Evolutionary conservation across 2,113 vertebrate genomes (phyloP), one percentile per base, ranked within the genome.

Genomic region (Columbina picui): DNA sequence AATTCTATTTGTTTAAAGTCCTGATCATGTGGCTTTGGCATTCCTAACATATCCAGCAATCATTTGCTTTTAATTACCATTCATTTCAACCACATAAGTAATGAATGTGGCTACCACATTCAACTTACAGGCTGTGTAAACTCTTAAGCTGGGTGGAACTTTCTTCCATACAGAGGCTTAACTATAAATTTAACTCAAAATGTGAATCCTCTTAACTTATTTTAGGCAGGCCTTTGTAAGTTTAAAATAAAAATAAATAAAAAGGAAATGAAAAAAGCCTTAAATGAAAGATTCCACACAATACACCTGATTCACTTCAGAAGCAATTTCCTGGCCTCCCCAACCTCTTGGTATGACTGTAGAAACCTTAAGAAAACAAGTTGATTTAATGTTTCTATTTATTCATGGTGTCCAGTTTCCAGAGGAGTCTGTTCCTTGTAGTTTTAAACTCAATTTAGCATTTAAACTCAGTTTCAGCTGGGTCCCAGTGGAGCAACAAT

Each of bases 381-480:
- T 82, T 96, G 96, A 97, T 97, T 97, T 97, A 97, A 97, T 14
- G 83, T 96, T 97, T 98, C 97, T 98, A 97, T 98, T 98, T 98
- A 98, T 97, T 97, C 92, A 93, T 27, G 96, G 97, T 98, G 90
- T 98, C 96, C 95, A 82, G 45, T 98, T 98, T 98, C 98, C 96
- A 98, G 84, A 97, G 94, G 69, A 97, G 96, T 86, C 93, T 96
- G 94, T 93, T 92, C 91, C 93, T 93, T 95, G 97, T 92, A 97
- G 95, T 97, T 98, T 98, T 95, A 97, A 98, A 98, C 96, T 97
- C 96, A 98, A 89, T 97, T 98, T 97, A 98, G 97, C 94, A 98
- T 98, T 98, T 98, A 97, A 98, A 96, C 97, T 98, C 96, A 98
- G 98, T 98, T 98, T 98, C 97, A 96, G 96, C 96, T 97, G 93